Conservation (phyloP, 2,797 vertebrate species). For the Enteromius anoplus region DNA sequence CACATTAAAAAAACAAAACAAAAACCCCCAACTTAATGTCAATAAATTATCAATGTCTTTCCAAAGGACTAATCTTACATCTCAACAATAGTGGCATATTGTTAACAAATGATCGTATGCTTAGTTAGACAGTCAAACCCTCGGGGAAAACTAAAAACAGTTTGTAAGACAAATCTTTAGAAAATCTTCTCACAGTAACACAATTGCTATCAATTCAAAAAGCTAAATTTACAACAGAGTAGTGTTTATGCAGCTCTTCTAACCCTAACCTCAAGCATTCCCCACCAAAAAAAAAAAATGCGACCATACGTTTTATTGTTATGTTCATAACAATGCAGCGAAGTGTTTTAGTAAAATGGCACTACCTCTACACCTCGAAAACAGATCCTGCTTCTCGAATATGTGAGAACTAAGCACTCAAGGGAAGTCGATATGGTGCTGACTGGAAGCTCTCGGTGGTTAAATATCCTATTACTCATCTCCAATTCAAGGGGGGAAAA, state of each 20-base stretch:
- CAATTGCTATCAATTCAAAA: slow-evolving; percentile 4
- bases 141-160: slow-evolving; percentile 19
- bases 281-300: not conserved
- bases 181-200: slow-evolving; percentile 29
- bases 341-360: not conserved
- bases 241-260: slow-evolving; percentile 12
- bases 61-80: not conserved
- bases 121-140: slow-evolving; percentile 30
- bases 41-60: slow-evolving; percentile 20
- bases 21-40: not conserved
- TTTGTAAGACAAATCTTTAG: slow-evolving; percentile 12
- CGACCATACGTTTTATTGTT: not conserved
- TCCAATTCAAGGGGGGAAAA: slow-evolving; percentile 21
- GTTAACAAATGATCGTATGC: slow-evolving; percentile 24
- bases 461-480: slow-evolving; percentile 27
- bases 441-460: slow-evolving; percentile 43
- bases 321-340: slow-evolving; percentile 1
- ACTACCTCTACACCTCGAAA: not conserved
- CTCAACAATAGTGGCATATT: slow-evolving; percentile 17
- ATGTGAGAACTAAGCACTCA: slow-evolving; percentile 16
- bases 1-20: slow-evolving; percentile 23
- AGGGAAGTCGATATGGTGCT: not conserved
- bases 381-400: slow-evolving; percentile 27
- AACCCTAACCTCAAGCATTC: slow-evolving; percentile 10
- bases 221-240: slow-evolving; percentile 14